Conservation (phyloP, 2,113 vertebrate species). For the Fulmarus glacialis region DNA sequence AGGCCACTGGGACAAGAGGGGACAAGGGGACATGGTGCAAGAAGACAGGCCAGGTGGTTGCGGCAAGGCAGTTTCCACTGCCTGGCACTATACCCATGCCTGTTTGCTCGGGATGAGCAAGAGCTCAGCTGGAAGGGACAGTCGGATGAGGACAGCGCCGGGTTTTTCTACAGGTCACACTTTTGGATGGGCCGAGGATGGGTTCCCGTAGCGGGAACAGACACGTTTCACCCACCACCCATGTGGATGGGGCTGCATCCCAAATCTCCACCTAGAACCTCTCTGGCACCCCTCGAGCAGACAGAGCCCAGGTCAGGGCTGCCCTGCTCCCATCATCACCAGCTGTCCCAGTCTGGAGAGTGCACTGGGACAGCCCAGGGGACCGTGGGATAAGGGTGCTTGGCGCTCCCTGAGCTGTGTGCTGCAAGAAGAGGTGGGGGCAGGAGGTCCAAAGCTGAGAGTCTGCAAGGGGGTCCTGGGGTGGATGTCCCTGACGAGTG, state of each 20-base stretch:
- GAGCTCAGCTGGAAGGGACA: background rate
- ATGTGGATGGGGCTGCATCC: background rate
- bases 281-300: background rate
- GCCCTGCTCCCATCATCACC: background rate
- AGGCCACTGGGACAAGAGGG: background rate
- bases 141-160: accelerated
- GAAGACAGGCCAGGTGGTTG: background rate
- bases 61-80: background rate
- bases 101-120: background rate
- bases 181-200: background rate
- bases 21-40: background rate
- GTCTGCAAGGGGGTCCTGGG: background rate
- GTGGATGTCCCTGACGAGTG: accelerated
- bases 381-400: accelerated
- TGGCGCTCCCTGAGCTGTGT: background rate
- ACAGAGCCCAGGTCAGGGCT: background rate
- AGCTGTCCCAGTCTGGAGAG: background rate
- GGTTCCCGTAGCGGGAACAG: background rate
- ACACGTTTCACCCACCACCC: background rate
- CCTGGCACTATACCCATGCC: background rate
- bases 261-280: background rate
- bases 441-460: background rate
- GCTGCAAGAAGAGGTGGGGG: background rate
- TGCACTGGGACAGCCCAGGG: background rate
- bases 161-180: background rate